These are phyloP conservation scores for Halcyon smyrnensis DNA, from an alignment of 2,797 vertebrate species.

Conservation along the genomic window DNA sequence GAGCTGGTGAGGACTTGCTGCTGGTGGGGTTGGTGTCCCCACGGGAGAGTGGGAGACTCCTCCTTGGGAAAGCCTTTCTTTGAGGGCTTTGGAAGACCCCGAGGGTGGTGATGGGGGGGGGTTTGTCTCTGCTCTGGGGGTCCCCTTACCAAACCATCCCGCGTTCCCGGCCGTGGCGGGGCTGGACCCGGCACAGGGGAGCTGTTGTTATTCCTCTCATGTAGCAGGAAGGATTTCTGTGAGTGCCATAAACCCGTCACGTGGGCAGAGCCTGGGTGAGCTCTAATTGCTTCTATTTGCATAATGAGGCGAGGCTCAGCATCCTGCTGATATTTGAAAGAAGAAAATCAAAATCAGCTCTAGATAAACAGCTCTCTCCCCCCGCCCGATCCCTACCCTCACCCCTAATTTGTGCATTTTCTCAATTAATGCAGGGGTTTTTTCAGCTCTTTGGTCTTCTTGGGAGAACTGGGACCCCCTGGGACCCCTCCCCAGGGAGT, in stretches of 20 bases:
- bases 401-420: not conserved
- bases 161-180: fast-evolving
- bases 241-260: slow-evolving; percentile 55
- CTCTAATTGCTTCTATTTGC: slow-evolving; percentile 75
- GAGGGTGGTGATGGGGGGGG: fast-evolving
- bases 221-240: slow-evolving; percentile 61
- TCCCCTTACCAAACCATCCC: not conserved
- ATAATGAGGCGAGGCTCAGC: slow-evolving; percentile 67
- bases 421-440: not conserved
- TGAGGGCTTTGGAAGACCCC: fast-evolving
- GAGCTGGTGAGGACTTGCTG: not conserved
- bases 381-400: not conserved
- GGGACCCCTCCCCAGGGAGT: not conserved
- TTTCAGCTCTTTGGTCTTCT: not conserved
- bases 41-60: not conserved
- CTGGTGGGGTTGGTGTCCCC: not conserved
- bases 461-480: fast-evolving
- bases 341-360: slow-evolving; percentile 53
- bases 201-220: slow-evolving; percentile 65
- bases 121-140: not conserved
- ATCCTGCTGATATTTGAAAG: slow-evolving; percentile 67
- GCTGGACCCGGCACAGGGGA: not conserved
- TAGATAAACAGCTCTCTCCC: slow-evolving; percentile 23
- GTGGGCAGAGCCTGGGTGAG: slow-evolving; percentile 64
- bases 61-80: not conserved